Base-by-base conservation (phyloP, 92 coral and sea anemone genomes). In the Siderastrea siderea region DNA sequence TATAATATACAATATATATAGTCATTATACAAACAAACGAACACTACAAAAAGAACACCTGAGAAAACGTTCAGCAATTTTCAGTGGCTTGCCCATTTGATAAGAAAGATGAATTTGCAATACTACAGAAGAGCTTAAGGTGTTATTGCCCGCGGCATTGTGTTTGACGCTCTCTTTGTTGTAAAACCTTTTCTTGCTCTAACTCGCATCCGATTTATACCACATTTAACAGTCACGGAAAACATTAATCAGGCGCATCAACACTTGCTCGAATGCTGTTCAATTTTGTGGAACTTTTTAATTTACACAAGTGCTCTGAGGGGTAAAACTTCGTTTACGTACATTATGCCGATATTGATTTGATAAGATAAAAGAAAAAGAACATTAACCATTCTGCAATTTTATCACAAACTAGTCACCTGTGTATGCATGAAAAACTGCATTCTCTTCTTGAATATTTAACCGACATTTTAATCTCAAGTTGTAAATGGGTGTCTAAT, bases 391-490 rank as follows among this genome's bases (percentile, higher is more conserved):
- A 10, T 79, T 63, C 3, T 38, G 19, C n/a, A 8, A 1, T 4
- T 14, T 66, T 51, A 65, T 52, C 68, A 49, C 57, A 80, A 13
- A 2, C n/a, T 43, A 19, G 51, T 3, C 84, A 80, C 63, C 53
- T 66, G 51, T 66, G 65, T 51, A 38, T 66, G 9, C 47, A 15
- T 17, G 59, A 53, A 38, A 79, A 78, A 26, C n/a, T 38, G 13
- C 16, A 11, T 2, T 3, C 17, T 46, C 8, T 14, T 16, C 75
- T 67, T 45, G 60, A 52, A 47, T 19, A 17, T 43, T 68, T 15
- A 44, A 81, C 76, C 76, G 53, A 53, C 61, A 16, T 65, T 19
- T 65, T 80, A 50, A 50, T 65, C 74, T 66, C 63, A n/a, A 51
- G 43, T 13, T 50, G 74, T 17, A 65, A 80, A 65, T 65, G 51